phyloP scores from a whole-genome alignment of 2,797 vertebrate genomes.

The Podarcis lilfordi region DNA sequence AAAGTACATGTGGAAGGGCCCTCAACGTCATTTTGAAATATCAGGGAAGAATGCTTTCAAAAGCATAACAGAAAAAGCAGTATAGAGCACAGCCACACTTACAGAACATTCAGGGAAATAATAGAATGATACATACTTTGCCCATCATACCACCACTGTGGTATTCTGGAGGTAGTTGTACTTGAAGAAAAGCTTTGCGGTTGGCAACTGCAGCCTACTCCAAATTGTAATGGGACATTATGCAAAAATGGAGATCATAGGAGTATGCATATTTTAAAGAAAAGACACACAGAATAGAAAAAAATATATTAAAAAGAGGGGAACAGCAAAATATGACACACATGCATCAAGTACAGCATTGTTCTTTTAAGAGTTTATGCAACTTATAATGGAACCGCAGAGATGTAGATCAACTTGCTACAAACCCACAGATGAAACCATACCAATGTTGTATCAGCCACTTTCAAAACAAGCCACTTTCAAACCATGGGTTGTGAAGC shows the following conservation, averaged over 20 bases:
- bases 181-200: conserved; percentile 81
- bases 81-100: conserved; percentile 1
- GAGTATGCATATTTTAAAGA: conserved; percentile 30
- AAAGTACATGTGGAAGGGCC: too few relatives aligned
- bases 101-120: conserved; percentile 52
- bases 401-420: background rate
- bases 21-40: too few relatives aligned
- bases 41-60: background rate
- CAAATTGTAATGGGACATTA: conserved; percentile 71
- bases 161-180: conserved; percentile 87
- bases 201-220: conserved; percentile 77
- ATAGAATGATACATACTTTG: conserved; percentile 82
- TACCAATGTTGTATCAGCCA: too few relatives aligned
- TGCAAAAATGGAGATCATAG: conserved; percentile 51
- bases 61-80: conserved; percentile 26
- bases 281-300: conserved; percentile 58
- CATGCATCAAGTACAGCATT: conserved; percentile 24
- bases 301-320: conserved; percentile 59
- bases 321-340: conserved; percentile 42
- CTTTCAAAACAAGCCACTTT: background rate
- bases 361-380: background rate
- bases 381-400: background rate
- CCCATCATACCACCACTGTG: conserved; percentile 82
- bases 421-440: background rate
- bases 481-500: background rate